Evolutionary conservation across 2,888 invertebrate species (phyloP).

Genomic region (Drosophila monieri): DNA sequence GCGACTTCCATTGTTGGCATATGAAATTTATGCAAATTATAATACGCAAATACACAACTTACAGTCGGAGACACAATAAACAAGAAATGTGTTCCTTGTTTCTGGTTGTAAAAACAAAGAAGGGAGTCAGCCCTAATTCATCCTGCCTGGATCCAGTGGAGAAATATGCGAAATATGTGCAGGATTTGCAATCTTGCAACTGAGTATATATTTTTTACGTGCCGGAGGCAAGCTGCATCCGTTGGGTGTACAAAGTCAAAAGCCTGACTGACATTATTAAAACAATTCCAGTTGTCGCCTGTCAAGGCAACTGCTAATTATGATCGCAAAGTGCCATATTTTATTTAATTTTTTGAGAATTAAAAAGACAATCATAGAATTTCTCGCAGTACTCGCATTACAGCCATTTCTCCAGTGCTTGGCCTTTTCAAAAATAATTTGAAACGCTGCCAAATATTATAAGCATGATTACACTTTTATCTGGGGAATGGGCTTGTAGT

Average conservation of each 20-base stretch:
- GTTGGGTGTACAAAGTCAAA: constrained; percentile 40
- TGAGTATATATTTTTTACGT: constrained; percentile 22
- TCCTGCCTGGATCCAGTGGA: constrained; percentile 35
- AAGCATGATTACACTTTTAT: neutral
- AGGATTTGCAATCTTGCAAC: constrained; percentile 42
- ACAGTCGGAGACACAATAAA: constrained; percentile 69
- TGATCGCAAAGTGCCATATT: neutral
- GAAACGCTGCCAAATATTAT: neutral
- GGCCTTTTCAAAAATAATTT: neutral
- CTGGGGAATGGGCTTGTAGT: neutral
- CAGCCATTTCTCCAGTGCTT: neutral
- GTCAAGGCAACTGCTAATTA: neutral
- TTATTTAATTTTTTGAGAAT: neutral
- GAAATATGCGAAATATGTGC: constrained; percentile 53
- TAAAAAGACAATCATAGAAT: neutral
- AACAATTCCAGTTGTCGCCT: constrained; percentile 62
- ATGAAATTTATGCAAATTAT: constrained; percentile 77
- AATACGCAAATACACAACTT: constrained; percentile 77
- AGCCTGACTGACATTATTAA: constrained; percentile 65
- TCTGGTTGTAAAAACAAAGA: constrained; percentile 59
- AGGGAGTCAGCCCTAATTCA: constrained; percentile 57
- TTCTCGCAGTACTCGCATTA: neutral
- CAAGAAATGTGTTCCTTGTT: constrained; percentile 67
- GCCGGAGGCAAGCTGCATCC: constrained; percentile 24
- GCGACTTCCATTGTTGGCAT: constrained; percentile 20